These are phyloP conservation scores for Cryptoprocta ferox DNA, from an alignment of 2,797 vertebrate species.

Conservation along the genomic window DNA sequence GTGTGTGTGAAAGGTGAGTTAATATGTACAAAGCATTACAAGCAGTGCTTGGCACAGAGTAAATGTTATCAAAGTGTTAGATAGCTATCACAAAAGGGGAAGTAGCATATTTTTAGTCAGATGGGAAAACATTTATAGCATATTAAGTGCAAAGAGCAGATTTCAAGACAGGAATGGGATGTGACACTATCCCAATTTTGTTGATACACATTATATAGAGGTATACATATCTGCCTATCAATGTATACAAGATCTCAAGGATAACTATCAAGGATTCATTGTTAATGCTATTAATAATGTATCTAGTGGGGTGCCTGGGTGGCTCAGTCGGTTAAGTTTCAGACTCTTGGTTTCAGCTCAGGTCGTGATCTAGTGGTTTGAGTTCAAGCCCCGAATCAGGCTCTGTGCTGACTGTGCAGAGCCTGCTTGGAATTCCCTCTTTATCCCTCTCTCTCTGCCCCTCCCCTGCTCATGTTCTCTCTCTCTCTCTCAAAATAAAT, in stretches of 20 bases:
- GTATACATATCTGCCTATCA: background rate
- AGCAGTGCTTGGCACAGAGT: background rate
- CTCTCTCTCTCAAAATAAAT: no score
- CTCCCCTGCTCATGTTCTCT: no score
- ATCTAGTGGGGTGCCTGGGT: no score
- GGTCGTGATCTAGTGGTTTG: no score
- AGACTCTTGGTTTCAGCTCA: no score
- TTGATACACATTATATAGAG: background rate
- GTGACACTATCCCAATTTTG: background rate
- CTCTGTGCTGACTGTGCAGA: no score
- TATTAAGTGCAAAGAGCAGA: background rate
- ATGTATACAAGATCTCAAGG: background rate
- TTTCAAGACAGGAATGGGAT: background rate
- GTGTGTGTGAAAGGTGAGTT: background rate
- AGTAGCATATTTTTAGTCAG: background rate
- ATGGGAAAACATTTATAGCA: conserved; percentile 3
- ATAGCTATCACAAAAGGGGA: background rate
- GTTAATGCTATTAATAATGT: background rate
- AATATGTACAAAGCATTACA: conserved; percentile 18
- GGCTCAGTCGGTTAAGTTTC: no score
- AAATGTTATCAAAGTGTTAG: background rate
- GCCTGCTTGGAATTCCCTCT: no score
- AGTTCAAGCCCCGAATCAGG: no score
- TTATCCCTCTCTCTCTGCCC: no score
- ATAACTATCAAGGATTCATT: background rate